Base-by-base conservation (phyloP, 1,140 invertebrate genomes). In the Luehdorfia chinensis region DNA sequence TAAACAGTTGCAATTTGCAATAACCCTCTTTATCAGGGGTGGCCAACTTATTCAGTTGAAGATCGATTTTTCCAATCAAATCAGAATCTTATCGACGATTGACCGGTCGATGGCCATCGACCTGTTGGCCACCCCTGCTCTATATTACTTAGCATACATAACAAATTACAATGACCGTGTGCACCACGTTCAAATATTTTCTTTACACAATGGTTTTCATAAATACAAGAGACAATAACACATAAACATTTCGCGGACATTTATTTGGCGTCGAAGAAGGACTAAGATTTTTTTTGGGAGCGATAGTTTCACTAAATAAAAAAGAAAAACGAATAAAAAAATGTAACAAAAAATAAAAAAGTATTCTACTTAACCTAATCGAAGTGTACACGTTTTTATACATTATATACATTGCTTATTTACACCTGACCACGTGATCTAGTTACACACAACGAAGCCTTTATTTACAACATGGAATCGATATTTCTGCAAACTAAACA, bases 381-480 rank as follows among this genome's bases (percentile, higher is more conserved):
- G 50, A 59, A 53, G 28, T 56, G 60, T 53, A 44, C 41, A 52
- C 36, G 12, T 51, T 61, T 63, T 66, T 72, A 59, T 75, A 75
- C 67, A 75, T 55, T 75, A 70, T 75, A 53, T 77, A 75, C 71
- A 75, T 43, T 28, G n/a, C 9, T 13, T 67, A 70, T 76, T 61
- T 76, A 73, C 64, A 68, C 28, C 36, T 34, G 37, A 21, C 47
- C 50, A 52, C 51, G 23, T 18, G 21, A 5, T 43, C 56, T 61
- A 60, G 45, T 25, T 49, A 76, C 59, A 71, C 47, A 70, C 59
- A 74, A 72, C 47, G 41, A 72, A 74, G 66, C 66, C 12, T 50
- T 55, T 67, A 62, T 61, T 43, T 59, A 72, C 65, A 72, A 25
- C 21, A 21, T 51, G 31, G 27, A 39, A 55, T 36, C 9, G 6